Evolutionary conservation across 2,797 vertebrate species (phyloP).

Genomic region (Poeciliopsis gracilis): DNA sequence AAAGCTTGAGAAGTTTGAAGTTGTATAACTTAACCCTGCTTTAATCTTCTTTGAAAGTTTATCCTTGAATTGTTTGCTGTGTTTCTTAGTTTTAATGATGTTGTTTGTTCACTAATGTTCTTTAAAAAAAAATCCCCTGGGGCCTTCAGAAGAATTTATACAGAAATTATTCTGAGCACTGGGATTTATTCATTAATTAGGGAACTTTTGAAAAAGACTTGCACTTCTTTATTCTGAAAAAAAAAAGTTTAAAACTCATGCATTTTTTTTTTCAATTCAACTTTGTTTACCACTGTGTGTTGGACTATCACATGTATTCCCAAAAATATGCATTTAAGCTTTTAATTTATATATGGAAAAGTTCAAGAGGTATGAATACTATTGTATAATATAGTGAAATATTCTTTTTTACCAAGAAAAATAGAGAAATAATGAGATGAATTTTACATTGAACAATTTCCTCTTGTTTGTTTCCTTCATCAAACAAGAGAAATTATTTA

Average conservation of each 20-base stretch:
- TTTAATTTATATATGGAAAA: not conserved
- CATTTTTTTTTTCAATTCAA: not conserved
- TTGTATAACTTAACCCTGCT: not conserved
- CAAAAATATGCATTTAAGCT: not conserved
- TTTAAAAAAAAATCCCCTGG: not conserved
- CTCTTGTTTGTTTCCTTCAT: slow-evolving; percentile 6
- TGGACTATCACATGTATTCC: not conserved
- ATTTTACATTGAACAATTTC: slow-evolving; percentile 29
- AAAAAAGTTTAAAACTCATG: not conserved
- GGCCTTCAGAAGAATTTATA: not conserved
- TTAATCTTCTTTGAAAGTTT: too few relatives aligned
- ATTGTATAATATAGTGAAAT: slow-evolving; percentile 2
- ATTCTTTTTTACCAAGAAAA: slow-evolving; percentile 36
- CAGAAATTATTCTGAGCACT: not conserved
- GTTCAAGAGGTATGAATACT: not conserved
- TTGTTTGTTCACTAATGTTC: too few relatives aligned
- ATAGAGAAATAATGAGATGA: slow-evolving; percentile 35
- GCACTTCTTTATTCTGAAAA: not conserved
- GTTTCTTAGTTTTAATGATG: too few relatives aligned
- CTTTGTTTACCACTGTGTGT: not conserved
- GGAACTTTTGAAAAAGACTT: not conserved
- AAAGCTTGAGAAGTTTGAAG: not conserved
- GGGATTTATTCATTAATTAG: not conserved
- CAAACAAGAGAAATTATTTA: slow-evolving; percentile 15
- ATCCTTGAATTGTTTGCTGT: too few relatives aligned